Percentiles rank a stretch among this genome's conserved stretches.
Conservation (phyloP, 92 coral and sea anemone species). For the Actinernus sp. region DNA sequence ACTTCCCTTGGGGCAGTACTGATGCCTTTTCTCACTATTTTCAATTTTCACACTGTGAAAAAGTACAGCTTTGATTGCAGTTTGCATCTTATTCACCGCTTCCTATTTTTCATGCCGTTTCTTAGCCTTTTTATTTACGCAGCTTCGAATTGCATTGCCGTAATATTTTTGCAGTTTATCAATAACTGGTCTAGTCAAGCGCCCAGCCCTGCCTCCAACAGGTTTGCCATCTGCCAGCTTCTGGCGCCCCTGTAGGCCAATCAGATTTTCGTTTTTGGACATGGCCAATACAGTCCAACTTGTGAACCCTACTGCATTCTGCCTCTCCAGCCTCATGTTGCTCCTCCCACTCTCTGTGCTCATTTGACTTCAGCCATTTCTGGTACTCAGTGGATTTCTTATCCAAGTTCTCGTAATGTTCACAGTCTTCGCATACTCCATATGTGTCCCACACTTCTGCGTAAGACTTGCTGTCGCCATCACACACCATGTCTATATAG, state of each 20-base stretch:
- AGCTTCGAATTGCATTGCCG: constrained; percentile 25
- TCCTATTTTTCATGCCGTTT: constrained; percentile 3
- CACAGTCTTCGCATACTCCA: constrained; percentile 54
- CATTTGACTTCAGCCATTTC: constrained; percentile 50
- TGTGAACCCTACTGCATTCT: constrained; percentile 24
- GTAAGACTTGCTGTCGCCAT: constrained; percentile 60
- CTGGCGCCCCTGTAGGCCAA: constrained; percentile 11
- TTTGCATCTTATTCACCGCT: constrained; percentile 34
- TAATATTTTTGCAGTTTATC: constrained; percentile 31
- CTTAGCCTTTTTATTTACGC: constrained; percentile 11
- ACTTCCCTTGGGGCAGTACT: constrained; percentile 15
- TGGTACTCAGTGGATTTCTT: no score
- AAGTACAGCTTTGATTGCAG: constrained; percentile 42
- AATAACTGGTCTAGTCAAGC: constrained; percentile 22
- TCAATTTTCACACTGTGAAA: constrained; percentile 11
- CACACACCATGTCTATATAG: constrained; percentile 5
- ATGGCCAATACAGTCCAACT: constrained; percentile 33
- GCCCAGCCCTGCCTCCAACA: constrained; percentile 10
- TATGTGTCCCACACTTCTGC: constrained; percentile 41
- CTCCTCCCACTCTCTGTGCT: constrained; percentile 29
- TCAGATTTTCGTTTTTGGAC: constrained; percentile 21
- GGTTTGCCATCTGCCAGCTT: constrained; percentile 39
- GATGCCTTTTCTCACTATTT: constrained; percentile 8
- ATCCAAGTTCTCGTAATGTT: constrained; percentile 26
- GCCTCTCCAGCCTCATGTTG: constrained; percentile 28